phyloP scores from a whole-genome alignment of 2,113 vertebrate genomes.

The rabbit (Oryctolagus cuniculus) region DNA sequence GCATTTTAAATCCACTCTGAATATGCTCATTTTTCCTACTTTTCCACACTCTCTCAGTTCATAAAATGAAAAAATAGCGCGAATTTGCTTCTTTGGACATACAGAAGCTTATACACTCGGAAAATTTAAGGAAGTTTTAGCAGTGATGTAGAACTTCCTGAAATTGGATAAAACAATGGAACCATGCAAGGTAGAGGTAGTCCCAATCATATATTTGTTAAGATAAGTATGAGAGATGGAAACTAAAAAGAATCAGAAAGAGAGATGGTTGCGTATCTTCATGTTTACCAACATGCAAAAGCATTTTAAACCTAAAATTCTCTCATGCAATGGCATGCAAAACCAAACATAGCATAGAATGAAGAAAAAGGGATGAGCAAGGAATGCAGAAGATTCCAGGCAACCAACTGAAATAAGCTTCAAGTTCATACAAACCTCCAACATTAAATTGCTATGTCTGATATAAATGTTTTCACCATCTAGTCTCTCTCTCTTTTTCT shows the following conservation, averaged over 20 bases:
- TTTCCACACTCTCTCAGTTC: constrained; percentile 9
- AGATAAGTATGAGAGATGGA: constrained; percentile 83
- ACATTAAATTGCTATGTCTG: constrained; percentile 99
- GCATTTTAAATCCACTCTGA: constrained; percentile 34
- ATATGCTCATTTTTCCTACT: constrained; percentile 8
- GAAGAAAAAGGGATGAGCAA: constrained; percentile 80
- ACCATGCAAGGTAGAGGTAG: constrained; percentile 19
- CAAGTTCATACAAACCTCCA: constrained; percentile 99
- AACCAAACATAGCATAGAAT: constrained; percentile 84
- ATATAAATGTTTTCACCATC: constrained; percentile 99
- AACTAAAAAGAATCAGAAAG: constrained; percentile 84
- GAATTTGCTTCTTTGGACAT: constrained; percentile 60
- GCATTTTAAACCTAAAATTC: constrained; percentile 73
- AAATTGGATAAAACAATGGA: constrained; percentile 41
- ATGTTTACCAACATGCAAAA: constrained; percentile 87
- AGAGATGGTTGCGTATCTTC: constrained; percentile 77
- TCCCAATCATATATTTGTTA: constrained; percentile 91
- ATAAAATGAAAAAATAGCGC: neutral
- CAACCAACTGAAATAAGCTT: constrained; percentile 89
- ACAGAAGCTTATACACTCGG: constrained; percentile 25
- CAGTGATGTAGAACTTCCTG: constrained; percentile 24
- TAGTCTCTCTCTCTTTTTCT: constrained; percentile 99
- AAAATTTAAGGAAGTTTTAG: constrained; percentile 64
- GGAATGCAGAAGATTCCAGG: constrained; percentile 86
- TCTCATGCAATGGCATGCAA: constrained; percentile 89